Evolutionary conservation across 2,113 vertebrate species (phyloP), one percentile per base, ranked within the genome.

Genomic region (Crotalus helleri): DNA sequence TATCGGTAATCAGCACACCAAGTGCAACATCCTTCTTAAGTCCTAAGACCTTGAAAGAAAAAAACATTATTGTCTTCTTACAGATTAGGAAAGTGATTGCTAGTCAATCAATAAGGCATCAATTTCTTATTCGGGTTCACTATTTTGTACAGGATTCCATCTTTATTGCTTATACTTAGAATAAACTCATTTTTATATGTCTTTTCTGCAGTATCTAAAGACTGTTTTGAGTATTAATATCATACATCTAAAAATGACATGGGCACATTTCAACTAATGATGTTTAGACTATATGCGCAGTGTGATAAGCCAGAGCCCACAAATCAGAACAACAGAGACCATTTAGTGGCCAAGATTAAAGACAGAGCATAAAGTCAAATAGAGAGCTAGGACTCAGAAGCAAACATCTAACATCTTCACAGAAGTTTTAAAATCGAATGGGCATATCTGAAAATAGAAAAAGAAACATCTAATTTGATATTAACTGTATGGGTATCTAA

Each of bases 51-150:
- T 90, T 93, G 94, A 92, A 94, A 90, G 88, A 94, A 95, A 91
- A 92, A 64, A 92, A 95, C 91, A 51, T 94, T 93, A 46, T 96
- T 94, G 93, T 94, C 93, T 95, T 94, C 93, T 13, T 93, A 92
- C 92, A 15, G 91, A 89, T 58, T 61, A 94, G 93, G 95, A 90
- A 92, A 92, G 91, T 93, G 87, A 94, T 92, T 93, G 90, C 95
- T 94, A 87, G 86, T 39, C 95, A 96, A 97, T 94, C 96, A 98
- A 96, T 86, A 94, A 93, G 94, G 94, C 87, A 95, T 93, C 94
- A 89, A 95, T 95, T 94, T 12, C 94, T 96, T 92, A 94, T 51
- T 93, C 94, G 0, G 92, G 91, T 93, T 33, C 95, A 92, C 92
- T 89, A 93, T 92, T 88, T 95, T 92, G 39, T 29, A 90, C 0